These are phyloP conservation scores for Phalacrocorax brasilianus DNA, from an alignment of 2,113 vertebrate species.

Conservation along the genomic window DNA sequence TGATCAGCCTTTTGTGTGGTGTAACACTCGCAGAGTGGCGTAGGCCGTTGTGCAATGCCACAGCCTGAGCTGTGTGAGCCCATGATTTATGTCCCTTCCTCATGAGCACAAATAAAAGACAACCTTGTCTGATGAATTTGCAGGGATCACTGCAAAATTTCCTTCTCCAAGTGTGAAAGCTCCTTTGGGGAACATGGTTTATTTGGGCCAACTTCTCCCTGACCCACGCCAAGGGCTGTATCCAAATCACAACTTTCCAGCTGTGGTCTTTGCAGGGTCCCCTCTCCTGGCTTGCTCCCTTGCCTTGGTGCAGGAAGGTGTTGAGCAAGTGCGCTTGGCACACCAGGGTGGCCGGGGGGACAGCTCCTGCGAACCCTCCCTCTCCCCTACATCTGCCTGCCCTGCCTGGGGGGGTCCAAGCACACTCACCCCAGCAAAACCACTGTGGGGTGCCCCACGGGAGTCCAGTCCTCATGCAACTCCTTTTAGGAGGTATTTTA, in stretches of 20 bases:
- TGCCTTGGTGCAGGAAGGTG: neutral
- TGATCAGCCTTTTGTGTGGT: neutral
- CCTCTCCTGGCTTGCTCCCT: neutral
- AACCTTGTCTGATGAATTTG: neutral
- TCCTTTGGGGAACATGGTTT: neutral
- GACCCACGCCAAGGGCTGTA: rapidly evolving
- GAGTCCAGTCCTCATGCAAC: rapidly evolving
- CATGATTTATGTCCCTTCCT: neutral
- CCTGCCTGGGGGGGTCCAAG: neutral
- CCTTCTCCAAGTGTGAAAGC: neutral
- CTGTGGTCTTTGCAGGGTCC: neutral
- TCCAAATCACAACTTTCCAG: neutral
- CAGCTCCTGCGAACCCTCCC: neutral
- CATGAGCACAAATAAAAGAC: neutral
- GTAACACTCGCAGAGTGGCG: neutral
- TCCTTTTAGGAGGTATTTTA: neutral
- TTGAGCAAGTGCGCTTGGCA: neutral
- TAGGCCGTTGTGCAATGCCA: neutral
- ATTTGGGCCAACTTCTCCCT: neutral
- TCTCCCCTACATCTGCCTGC: neutral
- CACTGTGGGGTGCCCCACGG: rapidly evolving
- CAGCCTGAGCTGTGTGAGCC: neutral
- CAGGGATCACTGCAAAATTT: neutral
- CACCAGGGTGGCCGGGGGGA: rapidly evolving
- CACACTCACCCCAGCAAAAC: neutral